Evolutionary conservation across 2,888 invertebrate genomes (phyloP).

Genomic region (Chromoteleia sp.): DNA sequence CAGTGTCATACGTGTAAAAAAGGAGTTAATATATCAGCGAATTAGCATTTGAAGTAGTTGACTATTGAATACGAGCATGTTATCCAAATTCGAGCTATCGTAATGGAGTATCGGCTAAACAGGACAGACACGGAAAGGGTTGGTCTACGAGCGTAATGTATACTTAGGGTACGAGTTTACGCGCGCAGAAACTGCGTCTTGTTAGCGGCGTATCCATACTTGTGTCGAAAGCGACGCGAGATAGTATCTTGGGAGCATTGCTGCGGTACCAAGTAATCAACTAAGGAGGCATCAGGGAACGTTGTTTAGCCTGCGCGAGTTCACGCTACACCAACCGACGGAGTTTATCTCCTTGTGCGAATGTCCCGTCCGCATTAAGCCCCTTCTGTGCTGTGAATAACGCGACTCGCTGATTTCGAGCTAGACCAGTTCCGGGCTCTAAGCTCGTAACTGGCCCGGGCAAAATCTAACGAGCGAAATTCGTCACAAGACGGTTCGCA

Average conservation of each 20-base stretch:
- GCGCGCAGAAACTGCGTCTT: slow-evolving; percentile 56
- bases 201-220: slow-evolving; percentile 49
- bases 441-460: background rate
- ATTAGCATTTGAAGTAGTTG: slow-evolving; percentile 60
- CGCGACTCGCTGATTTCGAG: slow-evolving; percentile 19
- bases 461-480: slow-evolving; percentile 37
- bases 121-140: slow-evolving; percentile 65
- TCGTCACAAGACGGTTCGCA: slow-evolving; percentile 24
- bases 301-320: slow-evolving; percentile 36
- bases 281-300: slow-evolving; percentile 44
- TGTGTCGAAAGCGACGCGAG: slow-evolving; percentile 31
- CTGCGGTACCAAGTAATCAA: slow-evolving; percentile 50
- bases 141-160: slow-evolving; percentile 59
- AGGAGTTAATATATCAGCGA: slow-evolving; percentile 33
- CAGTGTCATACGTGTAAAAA: slow-evolving; percentile 29
- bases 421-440: slow-evolving; percentile 24
- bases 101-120: slow-evolving; percentile 65
- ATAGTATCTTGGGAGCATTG: slow-evolving; percentile 44
- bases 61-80: slow-evolving; percentile 49
- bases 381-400: slow-evolving; percentile 25
- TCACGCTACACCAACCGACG: slow-evolving; percentile 22
- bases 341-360: slow-evolving; percentile 41
- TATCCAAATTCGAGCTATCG: slow-evolving; percentile 60
- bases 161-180: slow-evolving; percentile 51
- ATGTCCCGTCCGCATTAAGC: slow-evolving; percentile 35